Evolutionary conservation across 2,113 vertebrate genomes (phyloP).

Genomic region (Aramus guarauna): DNA sequence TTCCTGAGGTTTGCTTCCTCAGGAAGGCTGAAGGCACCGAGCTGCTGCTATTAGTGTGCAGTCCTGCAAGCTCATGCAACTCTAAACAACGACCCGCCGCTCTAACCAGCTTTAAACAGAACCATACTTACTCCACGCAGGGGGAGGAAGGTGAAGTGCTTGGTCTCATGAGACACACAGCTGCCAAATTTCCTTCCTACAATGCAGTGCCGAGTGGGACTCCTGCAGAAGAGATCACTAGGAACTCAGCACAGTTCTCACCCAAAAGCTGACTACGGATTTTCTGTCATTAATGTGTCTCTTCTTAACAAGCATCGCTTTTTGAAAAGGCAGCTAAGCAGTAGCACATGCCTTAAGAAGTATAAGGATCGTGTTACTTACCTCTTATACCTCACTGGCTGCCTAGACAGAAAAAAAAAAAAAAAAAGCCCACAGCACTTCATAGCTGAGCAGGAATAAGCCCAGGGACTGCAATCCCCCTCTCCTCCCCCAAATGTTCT

Average conservation of each 20-base stretch:
- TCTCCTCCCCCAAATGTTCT: background rate
- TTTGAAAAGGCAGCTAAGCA: background rate
- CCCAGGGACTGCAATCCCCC: background rate
- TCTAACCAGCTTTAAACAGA: conserved; percentile 86
- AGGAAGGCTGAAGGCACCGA: conserved; percentile 57
- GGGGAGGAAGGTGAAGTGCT: conserved; percentile 92
- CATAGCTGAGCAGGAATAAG: background rate
- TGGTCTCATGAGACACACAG: conserved; percentile 87
- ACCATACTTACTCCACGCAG: conserved; percentile 86
- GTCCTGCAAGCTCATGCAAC: conserved; percentile 51
- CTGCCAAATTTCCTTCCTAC: conserved; percentile 93
- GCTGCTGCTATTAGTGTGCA: conserved; percentile 39
- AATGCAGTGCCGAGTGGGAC: conserved; percentile 88
- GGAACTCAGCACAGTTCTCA: background rate
- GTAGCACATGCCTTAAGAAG: background rate
- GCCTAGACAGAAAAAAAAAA: background rate
- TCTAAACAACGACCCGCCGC: background rate
- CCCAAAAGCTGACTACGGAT: too few relatives aligned
- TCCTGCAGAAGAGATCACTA: conserved; percentile 68
- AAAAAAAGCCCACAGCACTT: background rate
- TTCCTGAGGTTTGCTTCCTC: conserved; percentile 49
- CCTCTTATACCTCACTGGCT: background rate
- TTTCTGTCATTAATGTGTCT: background rate
- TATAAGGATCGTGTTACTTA: background rate
- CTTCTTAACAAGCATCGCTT: background rate